Conservation (phyloP, 2,113 vertebrate species). For the Anolis carolinensis region DNA sequence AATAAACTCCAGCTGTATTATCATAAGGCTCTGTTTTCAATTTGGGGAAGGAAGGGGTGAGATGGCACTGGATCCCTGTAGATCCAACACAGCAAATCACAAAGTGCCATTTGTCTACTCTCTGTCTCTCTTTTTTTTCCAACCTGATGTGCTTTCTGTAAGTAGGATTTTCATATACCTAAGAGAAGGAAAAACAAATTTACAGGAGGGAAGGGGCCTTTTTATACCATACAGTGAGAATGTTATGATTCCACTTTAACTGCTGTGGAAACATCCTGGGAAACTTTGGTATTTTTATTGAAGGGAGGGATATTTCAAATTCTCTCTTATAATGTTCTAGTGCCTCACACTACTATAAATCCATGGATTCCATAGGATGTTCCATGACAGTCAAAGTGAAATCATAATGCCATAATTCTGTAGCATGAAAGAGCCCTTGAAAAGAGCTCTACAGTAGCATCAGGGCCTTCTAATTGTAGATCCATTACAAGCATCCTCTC, state of each 20-base stretch:
- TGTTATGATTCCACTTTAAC: no score
- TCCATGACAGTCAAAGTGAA: no score
- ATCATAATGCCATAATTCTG: not conserved
- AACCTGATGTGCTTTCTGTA: slow-evolving; percentile 48
- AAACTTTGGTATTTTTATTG: no score
- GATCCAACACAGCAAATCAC: slow-evolving; percentile 70
- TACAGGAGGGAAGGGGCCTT: slow-evolving; percentile 3
- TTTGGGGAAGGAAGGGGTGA: not conserved
- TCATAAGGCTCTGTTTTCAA: slow-evolving; percentile 44
- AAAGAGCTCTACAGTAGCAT: not conserved
- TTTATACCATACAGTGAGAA: no score
- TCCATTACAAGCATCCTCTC: slow-evolving; percentile 47
- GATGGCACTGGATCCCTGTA: slow-evolving; percentile 53
- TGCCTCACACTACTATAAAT: no score
- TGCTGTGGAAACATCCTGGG: no score
- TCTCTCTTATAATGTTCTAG: no score
- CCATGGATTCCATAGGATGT: no score
- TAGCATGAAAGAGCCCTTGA: not conserved
- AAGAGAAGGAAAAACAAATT: slow-evolving; percentile 39
- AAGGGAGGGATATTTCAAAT: no score
- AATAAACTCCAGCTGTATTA: slow-evolving; percentile 69
- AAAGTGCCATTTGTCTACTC: slow-evolving; percentile 73
- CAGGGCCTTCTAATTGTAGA: slow-evolving; percentile 45
- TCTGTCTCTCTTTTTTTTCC: slow-evolving; percentile 33
- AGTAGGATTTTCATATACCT: slow-evolving; percentile 38